phyloP scores from a whole-genome alignment of 2,113 vertebrate genomes.

The Peromyscus polionotus region DNA sequence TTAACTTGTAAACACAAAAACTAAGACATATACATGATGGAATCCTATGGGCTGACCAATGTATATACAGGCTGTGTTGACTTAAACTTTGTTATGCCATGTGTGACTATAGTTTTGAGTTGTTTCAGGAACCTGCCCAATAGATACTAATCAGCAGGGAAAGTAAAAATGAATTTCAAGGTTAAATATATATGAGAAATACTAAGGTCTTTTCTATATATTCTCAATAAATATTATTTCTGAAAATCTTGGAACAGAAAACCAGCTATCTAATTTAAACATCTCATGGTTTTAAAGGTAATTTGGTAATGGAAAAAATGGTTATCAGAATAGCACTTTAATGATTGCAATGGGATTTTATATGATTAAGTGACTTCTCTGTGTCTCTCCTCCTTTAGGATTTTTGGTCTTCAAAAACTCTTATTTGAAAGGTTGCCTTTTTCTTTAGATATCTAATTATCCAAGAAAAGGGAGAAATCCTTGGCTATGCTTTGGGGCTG shows the following conservation, averaged over 20 bases:
- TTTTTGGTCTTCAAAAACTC: not conserved
- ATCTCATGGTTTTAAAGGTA: constrained; percentile 4
- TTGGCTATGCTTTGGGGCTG: not conserved
- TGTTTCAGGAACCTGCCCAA: not conserved
- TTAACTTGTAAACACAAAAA: not conserved
- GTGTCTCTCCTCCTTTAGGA: not conserved
- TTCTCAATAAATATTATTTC: not conserved
- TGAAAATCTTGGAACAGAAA: not conserved
- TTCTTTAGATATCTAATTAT: not conserved
- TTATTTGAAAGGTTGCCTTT: not conserved
- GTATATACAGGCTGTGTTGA: not conserved
- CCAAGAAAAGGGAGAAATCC: not conserved
- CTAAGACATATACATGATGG: not conserved
- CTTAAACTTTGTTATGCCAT: not conserved
- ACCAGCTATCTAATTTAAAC: not conserved
- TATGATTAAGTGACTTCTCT: not conserved
- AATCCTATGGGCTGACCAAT: not conserved
- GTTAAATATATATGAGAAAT: not conserved
- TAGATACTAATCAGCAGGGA: not conserved
- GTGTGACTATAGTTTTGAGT: not conserved
- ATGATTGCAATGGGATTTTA: not conserved
- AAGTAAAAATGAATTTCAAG: constrained; percentile 37
- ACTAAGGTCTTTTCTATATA: not conserved
- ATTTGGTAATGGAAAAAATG: constrained; percentile 8
- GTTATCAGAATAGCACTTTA: not conserved